Percentiles rank a stretch among this genome's conserved stretches.
phyloP scores from a whole-genome alignment of 2,113 vertebrate genomes.

The Miniopterus natalensis region DNA sequence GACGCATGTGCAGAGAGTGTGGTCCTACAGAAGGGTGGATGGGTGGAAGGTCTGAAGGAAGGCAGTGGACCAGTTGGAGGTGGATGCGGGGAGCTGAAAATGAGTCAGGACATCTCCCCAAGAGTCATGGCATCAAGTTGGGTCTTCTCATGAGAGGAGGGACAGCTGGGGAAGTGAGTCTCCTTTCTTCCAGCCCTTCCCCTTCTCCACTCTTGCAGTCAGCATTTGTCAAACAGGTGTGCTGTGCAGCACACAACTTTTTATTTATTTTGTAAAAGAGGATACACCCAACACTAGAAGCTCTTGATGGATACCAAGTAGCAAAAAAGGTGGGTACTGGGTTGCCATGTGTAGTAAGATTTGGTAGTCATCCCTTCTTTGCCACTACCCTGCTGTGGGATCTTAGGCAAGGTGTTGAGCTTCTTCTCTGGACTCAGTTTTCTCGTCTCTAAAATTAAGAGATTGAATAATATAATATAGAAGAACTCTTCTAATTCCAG shows the following conservation, averaged over 20 bases:
- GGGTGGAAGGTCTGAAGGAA: background rate
- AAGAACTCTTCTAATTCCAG: background rate
- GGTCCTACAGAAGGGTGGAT: accelerated
- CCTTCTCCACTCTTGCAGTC: background rate
- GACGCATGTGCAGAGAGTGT: background rate
- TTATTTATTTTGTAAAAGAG: background rate
- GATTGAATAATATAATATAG: background rate
- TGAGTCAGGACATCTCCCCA: background rate
- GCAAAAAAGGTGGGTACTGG: background rate
- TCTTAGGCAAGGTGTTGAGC: background rate
- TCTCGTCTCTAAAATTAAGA: background rate
- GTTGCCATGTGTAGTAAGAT: background rate
- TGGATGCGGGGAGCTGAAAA: background rate
- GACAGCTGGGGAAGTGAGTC: background rate
- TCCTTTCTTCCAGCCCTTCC: no score
- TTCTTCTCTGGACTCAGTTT: background rate
- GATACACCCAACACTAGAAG: background rate
- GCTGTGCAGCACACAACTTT: background rate
- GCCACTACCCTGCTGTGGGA: background rate
- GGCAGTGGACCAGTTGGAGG: background rate
- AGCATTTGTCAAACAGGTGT: background rate
- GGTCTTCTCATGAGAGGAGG: background rate
- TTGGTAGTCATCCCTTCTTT: background rate
- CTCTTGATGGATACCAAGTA: background rate
- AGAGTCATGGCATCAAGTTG: background rate